A percentile compares a stretch with the other conserved stretches of the same genome.
Evolutionary conservation across 2,113 vertebrate species (phyloP).

Genomic region (Gadus chalcogrammus): DNA sequence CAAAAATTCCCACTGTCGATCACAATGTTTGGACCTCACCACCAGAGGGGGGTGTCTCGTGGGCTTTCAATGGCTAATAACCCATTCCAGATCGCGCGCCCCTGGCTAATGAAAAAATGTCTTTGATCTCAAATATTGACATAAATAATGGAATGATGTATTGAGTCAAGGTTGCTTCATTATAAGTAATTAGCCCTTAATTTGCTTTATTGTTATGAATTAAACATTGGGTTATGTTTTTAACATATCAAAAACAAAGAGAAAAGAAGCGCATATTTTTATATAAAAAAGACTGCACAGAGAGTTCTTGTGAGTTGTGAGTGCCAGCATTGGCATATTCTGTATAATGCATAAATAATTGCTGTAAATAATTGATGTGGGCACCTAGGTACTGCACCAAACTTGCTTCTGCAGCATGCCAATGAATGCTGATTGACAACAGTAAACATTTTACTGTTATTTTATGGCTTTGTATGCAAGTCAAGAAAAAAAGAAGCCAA

Average conservation of each 20-base stretch:
- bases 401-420: neutral
- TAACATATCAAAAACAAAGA: no score
- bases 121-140: neutral
- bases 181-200: no score
- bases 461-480: neutral
- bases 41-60: conserved; percentile 49
- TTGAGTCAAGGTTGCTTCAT: no score
- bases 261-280: no score
- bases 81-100: conserved; percentile 1
- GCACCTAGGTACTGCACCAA: no score
- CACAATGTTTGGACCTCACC: conserved; percentile 28
- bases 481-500: neutral
- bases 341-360: neutral
- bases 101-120: neutral
- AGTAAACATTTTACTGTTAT: neutral
- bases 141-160: neutral
- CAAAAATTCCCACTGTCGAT: neutral
- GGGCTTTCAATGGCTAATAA: conserved; percentile 18
- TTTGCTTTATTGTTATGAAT: no score
- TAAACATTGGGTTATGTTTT: no score
- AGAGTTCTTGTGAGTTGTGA: neutral
- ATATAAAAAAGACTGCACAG: neutral
- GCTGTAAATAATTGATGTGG: neutral
- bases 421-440: neutral
- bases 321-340: neutral